Conservation (phyloP, 2,113 vertebrate genomes). For the Thunnus thynnus region DNA sequence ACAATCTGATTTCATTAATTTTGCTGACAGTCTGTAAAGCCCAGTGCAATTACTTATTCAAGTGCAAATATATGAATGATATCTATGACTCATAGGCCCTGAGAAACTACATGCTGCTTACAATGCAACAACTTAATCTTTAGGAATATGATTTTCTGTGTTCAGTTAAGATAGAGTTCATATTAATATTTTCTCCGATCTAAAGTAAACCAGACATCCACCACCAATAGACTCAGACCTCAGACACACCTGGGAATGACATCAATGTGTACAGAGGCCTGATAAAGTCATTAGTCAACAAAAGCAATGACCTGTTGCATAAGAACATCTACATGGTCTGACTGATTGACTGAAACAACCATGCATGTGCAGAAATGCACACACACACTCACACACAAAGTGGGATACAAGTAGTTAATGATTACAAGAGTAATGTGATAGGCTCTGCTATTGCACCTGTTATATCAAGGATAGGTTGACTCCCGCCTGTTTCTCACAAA, state of each 20-base stretch:
- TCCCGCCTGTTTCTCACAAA: constrained; percentile 63
- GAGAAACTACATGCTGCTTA: background rate
- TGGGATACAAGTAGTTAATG: constrained; percentile 62
- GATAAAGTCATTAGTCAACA: constrained; percentile 68
- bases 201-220: constrained; percentile 32
- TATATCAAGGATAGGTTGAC: constrained; percentile 53
- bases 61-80: constrained; percentile 11
- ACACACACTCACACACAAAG: constrained; percentile 16
- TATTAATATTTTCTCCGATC: background rate
- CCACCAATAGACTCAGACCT: background rate
- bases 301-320: constrained; percentile 65
- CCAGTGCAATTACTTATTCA: background rate
- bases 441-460: constrained; percentile 67
- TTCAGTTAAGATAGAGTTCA: background rate
- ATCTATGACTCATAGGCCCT: constrained; percentile 8
- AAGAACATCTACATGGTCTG: constrained; percentile 18
- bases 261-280: constrained; percentile 51
- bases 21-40: background rate
- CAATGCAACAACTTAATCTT: background rate
- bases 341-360: constrained; percentile 57
- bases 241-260: constrained; percentile 63
- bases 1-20: constrained; percentile 1
- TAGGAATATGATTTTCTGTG: constrained; percentile 1
- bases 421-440: constrained; percentile 70
- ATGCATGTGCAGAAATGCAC: constrained; percentile 24